Base-by-base conservation (phyloP, 2,888 invertebrate species). In the Coenonympha arcania region DNA sequence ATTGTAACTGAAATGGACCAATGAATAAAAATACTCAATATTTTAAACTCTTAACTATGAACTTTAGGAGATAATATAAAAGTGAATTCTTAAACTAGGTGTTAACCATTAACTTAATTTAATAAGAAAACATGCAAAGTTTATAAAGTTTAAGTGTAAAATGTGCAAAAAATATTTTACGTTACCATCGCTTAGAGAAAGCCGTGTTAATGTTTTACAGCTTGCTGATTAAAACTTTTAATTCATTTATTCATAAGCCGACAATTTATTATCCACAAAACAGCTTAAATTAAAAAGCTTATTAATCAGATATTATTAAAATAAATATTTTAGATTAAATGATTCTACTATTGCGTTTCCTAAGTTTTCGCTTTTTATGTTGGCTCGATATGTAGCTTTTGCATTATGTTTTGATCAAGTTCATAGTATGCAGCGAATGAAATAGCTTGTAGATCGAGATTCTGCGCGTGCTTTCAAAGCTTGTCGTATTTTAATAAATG, bases 391-490 rank as follows among this genome's bases (percentile, higher is more conserved):
- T n/a, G n/a, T 62, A 67, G 68, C 66, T 60, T 57, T 63, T 56
- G 58, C 57, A 57, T 48, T n/a, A 20, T 46, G 47, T 50, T 52
- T 44, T 22, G 24, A 24, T 18, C 40, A 33, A 9, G 8, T 44
- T 9, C 54, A 54, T 49, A 44, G 18, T 37, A 11, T 41, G 42
- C 43, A 67, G 66, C 62, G 63, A 61, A 56, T 56, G 56, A 49
- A 50, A 40, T 66, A 67, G 69, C 63, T 59, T 64, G 59, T 60
- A 61, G 30, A 48, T 57, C 50, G 51, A 49, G 44, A 48, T 52
- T 54, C 60, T 62, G 66, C 68, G 65, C 64, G 68, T 68, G 61
- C 67, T 61, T 52, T 50, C 56, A 52, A 76, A 76, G 75, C 76
- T 53, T 49, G 30, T 48, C 47, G 28, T 52, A 51, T 39, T 50